A percentile compares a stretch with the other conserved stretches of the same genome.
phyloP scores from a whole-genome alignment of 2,888 invertebrate genomes.

The Morpho helenor region DNA sequence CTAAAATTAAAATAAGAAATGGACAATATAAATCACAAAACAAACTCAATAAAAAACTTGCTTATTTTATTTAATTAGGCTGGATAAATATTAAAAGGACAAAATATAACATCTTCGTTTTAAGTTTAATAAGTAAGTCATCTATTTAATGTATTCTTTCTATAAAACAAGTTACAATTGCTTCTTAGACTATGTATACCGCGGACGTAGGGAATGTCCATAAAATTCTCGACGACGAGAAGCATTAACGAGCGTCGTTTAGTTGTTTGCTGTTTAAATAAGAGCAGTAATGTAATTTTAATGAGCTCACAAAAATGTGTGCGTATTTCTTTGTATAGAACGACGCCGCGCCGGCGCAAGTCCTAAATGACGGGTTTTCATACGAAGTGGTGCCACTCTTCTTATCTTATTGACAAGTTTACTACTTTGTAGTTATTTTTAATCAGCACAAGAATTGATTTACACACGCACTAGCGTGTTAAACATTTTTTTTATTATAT shows the following conservation, averaged over 20 bases:
- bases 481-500: no score
- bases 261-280: constrained; percentile 75
- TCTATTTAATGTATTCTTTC: not conserved
- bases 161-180: not conserved
- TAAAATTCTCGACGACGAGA: constrained; percentile 57
- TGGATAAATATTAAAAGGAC: no score
- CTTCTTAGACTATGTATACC: constrained; percentile 10
- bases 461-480: no score
- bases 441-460: not conserved
- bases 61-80: no score
- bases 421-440: not conserved
- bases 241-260: constrained; percentile 72
- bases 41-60: no score
- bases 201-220: constrained; percentile 54
- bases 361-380: constrained; percentile 17
- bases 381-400: constrained; percentile 6
- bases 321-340: constrained; percentile 44
- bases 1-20: no score
- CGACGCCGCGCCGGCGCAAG: constrained; percentile 33
- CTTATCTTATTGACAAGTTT: constrained; percentile 4
- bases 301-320: constrained; percentile 73
- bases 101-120: no score
- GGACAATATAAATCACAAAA: no score
- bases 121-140: no score
- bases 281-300: constrained; percentile 75